phyloP scores from a whole-genome alignment of 2,797 vertebrate genomes.

The Gymnopithys bicolor region DNA sequence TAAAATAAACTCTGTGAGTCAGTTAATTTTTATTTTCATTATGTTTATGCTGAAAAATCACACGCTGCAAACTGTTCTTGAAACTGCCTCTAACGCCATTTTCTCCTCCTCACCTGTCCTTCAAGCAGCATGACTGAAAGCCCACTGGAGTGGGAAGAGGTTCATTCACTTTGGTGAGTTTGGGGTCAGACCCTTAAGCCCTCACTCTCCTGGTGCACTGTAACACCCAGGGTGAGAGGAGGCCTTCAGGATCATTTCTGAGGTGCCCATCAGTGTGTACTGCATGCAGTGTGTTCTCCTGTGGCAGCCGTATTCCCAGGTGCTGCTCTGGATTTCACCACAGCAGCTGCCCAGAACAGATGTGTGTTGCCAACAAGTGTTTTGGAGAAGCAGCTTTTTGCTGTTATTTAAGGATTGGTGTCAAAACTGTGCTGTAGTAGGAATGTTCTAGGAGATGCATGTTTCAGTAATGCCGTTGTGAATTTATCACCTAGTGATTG shows the following conservation, averaged over 20 bases:
- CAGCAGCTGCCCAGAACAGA: background rate
- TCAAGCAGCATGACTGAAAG: background rate
- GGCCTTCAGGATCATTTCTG: background rate
- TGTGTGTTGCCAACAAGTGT: background rate
- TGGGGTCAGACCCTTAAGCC: background rate
- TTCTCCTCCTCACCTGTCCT: background rate
- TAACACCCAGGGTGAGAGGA: background rate
- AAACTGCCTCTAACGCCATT: background rate
- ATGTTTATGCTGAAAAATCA: background rate
- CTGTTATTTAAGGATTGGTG: background rate
- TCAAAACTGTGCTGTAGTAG: background rate
- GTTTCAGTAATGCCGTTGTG: background rate
- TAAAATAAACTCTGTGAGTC: background rate
- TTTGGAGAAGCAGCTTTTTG: background rate
- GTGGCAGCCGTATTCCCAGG: background rate
- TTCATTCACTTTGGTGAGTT: background rate
- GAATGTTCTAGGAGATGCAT: background rate
- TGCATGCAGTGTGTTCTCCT: background rate
- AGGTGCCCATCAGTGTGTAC: background rate
- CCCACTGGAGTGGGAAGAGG: background rate
- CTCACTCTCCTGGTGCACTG: background rate
- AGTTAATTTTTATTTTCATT: background rate
- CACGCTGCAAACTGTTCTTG: background rate
- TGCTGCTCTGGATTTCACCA: background rate
- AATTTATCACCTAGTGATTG: slow-evolving; percentile 8